Percentiles rank a stretch among this genome's conserved stretches.
phyloP scores from a whole-genome alignment of 2,888 invertebrate genomes.

The Zhuqinia jingwanae region DNA sequence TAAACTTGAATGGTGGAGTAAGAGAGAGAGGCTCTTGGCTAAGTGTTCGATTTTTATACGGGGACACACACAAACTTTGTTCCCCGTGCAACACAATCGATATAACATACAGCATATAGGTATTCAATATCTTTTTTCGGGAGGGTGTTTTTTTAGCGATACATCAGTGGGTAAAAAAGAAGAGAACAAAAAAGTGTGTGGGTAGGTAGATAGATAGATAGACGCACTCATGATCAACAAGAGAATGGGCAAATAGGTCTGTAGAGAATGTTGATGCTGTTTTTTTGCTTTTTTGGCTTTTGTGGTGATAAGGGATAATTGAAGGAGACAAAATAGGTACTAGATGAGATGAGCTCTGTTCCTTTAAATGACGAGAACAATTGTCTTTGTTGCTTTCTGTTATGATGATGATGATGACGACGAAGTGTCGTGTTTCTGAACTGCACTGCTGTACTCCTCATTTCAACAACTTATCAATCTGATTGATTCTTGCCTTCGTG shows the following conservation, averaged over 20 bases:
- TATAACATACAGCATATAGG: neutral
- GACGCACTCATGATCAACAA: too few relatives aligned
- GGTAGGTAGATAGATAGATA: neutral
- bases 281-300: neutral
- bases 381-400: neutral
- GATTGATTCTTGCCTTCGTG: constrained; percentile 34
- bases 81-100: constrained; percentile 3
- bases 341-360: too few relatives aligned
- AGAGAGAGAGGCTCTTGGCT: neutral
- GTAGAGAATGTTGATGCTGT: neutral
- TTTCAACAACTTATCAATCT: neutral
- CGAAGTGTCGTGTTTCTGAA: too few relatives aligned
- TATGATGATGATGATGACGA: too few relatives aligned
- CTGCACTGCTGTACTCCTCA: neutral
- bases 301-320: too few relatives aligned
- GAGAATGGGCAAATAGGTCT: too few relatives aligned
- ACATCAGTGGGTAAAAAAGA: neutral
- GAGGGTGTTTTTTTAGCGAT: too few relatives aligned
- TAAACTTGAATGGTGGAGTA: constrained; percentile 11
- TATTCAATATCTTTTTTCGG: neutral
- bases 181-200: too few relatives aligned
- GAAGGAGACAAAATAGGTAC: too few relatives aligned
- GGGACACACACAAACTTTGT: constrained; percentile 2
- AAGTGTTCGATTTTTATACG: constrained; percentile 16
- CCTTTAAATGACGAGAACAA: neutral